These are phyloP conservation scores for Semicossyphus pulcher DNA, from an alignment of 2,113 vertebrate genomes.

Conservation along the genomic window DNA sequence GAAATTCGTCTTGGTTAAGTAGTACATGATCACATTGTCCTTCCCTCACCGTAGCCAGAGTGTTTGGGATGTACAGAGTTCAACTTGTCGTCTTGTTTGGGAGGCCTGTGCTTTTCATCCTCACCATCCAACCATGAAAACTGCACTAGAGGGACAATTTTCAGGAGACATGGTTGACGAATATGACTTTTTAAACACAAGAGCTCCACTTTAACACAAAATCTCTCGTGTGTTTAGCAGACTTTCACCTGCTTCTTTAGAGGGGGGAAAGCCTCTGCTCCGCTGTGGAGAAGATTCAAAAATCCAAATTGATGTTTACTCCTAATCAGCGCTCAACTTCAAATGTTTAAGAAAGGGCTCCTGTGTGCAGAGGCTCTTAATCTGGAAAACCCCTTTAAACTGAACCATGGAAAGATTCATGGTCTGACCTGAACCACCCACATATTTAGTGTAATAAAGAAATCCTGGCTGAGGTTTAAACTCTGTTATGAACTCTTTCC, in stretches of 20 bases:
- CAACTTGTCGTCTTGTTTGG: no score
- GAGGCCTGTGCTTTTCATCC: no score
- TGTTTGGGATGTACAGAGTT: no score
- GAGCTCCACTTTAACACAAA: no score
- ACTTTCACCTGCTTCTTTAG: constrained; percentile 3
- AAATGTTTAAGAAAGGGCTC: constrained; percentile 9
- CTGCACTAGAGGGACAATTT: no score
- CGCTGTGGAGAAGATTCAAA: constrained; percentile 20
- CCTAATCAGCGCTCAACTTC: neutral
- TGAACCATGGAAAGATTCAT: constrained; percentile 38
- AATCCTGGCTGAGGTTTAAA: constrained; percentile 47
- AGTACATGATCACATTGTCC: no score
- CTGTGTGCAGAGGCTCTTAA: constrained; percentile 24
- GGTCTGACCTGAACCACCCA: constrained; percentile 57
- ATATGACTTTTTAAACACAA: no score
- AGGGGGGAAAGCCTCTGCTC: neutral
- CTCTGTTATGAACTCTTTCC: constrained; percentile 34
- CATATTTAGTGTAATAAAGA: constrained; percentile 58
- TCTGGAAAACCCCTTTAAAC: constrained; percentile 59
- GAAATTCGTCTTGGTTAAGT: no score
- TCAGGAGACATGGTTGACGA: no score
- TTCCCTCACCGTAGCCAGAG: no score
- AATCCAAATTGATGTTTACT: constrained; percentile 9
- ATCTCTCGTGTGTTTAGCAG: constrained; percentile 3
- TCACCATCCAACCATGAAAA: no score